Conservation (phyloP, 2,888 invertebrate species). For the Orchesella flavescens region DNA sequence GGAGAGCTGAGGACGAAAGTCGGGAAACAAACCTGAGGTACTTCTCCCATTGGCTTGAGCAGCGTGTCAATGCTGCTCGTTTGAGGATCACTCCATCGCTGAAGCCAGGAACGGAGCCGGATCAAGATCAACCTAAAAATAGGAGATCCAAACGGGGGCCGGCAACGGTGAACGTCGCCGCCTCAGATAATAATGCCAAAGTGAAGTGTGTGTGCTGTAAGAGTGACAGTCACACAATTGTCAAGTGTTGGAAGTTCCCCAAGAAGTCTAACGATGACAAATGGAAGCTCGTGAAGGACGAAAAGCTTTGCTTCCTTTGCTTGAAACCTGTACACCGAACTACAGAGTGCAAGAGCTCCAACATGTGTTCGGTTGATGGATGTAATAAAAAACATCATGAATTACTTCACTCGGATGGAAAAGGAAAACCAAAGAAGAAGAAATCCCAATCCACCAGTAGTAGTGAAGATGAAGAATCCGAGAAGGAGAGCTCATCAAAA, state of each 20-base stretch:
- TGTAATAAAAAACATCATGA: neutral
- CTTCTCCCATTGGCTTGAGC: neutral
- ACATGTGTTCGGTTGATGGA: neutral
- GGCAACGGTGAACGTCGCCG: neutral
- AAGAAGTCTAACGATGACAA: neutral
- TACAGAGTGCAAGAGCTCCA: neutral
- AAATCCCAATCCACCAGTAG: too few species aligned
- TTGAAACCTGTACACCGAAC: neutral
- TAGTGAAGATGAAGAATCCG: neutral
- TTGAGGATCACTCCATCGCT: neutral
- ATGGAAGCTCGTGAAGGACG: conserved; percentile 7
- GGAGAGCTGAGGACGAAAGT: neutral
- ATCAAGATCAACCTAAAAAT: neutral
- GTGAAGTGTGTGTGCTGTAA: neutral
- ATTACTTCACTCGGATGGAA: neutral
- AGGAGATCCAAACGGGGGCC: neutral
- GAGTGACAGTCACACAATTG: neutral
- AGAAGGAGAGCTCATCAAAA: neutral
- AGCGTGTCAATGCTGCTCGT: neutral
- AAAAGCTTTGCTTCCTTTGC: neutral
- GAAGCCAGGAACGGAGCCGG: too few species aligned
- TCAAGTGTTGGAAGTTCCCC: neutral
- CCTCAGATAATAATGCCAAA: neutral
- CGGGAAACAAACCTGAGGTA: neutral
- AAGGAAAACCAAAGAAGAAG: neutral